Base-by-base conservation (phyloP, 1,140 invertebrate genomes). In the Periplaneta americana region DNA sequence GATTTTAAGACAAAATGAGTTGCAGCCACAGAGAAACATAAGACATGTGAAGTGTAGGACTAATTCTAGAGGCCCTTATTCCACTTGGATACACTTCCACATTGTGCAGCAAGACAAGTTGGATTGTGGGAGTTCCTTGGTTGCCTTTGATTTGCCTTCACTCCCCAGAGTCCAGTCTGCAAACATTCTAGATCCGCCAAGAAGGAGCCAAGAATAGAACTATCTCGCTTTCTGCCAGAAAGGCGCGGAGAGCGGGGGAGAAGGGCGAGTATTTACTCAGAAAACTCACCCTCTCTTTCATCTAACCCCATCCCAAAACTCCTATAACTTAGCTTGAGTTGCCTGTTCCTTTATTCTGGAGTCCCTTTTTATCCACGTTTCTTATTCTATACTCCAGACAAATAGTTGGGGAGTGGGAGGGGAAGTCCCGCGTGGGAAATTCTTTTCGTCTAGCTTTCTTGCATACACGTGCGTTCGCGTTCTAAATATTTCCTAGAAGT, bases 101-200 rank as follows among this genome's bases (percentile, higher is more conserved):
- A 33, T 33, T 77, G 75, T 77, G 35, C n/a, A 18, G 22, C 15
- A 13, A 36, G 35, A 36, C n/a, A 77, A 22, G 75, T 66, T 66
- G 22, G n/a, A 28, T 66, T 28, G 48, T 66, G 11, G 31, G 18
- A 33, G 75, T 34, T 36, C 33, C 75, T 34, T 34, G 33, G 75
- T 34, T 34, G 22, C 6, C 31, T 77, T 77, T 77, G 75, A 77
- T 77, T 77, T 77, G 75, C 35, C 75, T 77, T 13, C 18, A 9
- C 17, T 77, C 75, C 75, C 75, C 35, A 34, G 75, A 77, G 75
- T 77, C 75, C 75, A 77, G 75, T 77, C 35, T 34, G 75, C 75
- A 77, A 77, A 31, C 75, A 77, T 31, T 34, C 75, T 28, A 31
- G 17, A 33, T 77, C 75, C 33, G 33, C 75, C 75, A 28, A 66